Base-by-base conservation (phyloP, 2,888 invertebrate species). In the Temnothorax unifasciatus region DNA sequence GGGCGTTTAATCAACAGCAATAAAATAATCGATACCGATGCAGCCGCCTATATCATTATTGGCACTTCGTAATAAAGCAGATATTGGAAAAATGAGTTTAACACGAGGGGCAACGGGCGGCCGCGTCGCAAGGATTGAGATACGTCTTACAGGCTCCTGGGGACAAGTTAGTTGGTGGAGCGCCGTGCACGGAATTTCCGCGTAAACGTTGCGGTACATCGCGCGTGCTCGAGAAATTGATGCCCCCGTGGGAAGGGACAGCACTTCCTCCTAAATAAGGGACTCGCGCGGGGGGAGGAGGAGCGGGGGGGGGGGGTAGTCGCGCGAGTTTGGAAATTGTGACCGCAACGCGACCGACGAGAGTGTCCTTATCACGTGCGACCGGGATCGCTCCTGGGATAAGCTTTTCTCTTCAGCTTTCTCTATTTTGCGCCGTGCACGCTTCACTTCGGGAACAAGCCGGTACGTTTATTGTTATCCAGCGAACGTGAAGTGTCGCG, bases 201-300 rank as follows among this genome's bases (percentile, higher is more conserved):
- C 89, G 88, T 84, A 90, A 91, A 91, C 91, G 89, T 86, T 86
- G 86, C 86, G 87, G 88, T 88, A 89, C 85, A 90, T 90, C 85
- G 89, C 91, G 88, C 90, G 88, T 92, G 91, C 91, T 92, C 86
- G 90, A 88, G 90, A 90, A 91, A 92, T 92, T 91, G 92, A 92
- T 92, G 92, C 90, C 88, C 89, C 74, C 89, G 44, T 76, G 85
- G 87, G 89, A 86, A 76, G 69, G 74, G 76, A 85, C 84, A 83
- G 71, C 84, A 81, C 86, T 84, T 85, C 84, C 83, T 83, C 79
- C 86, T 87, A 90, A 90, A 89, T 90, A 90, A 90, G 90, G 89
- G 84, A 88, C 59, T 81, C 82, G 74, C 76, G 77, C 68, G 83
- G 68, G 47, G 74, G 75, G 52, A 1, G 50, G n/a, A n/a, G n/a